Evolutionary conservation across 1,140 invertebrate genomes (phyloP).

Genomic region (Neotoxoptera formosana): DNA sequence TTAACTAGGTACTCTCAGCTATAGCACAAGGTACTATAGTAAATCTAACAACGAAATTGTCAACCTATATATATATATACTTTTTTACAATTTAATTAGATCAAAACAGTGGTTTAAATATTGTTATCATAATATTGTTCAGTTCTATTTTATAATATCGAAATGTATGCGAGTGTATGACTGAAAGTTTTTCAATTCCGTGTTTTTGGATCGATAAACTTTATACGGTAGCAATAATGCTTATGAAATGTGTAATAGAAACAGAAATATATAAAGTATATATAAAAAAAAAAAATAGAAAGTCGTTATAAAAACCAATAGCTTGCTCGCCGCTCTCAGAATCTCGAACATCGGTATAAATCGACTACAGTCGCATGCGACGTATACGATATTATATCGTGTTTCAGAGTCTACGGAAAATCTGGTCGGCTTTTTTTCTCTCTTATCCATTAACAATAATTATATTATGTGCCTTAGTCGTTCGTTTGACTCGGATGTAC

Average conservation of each 20-base stretch:
- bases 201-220: slow-evolving; percentile 13
- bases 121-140: background rate
- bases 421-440: background rate
- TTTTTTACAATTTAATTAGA: background rate
- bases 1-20: background rate
- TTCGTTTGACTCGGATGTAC: background rate
- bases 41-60: background rate
- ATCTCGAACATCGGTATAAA: background rate
- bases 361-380: background rate
- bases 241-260: background rate
- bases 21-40: background rate
- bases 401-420: background rate
- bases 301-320: background rate
- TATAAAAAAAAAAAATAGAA: background rate
- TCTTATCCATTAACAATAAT: background rate
- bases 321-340: background rate
- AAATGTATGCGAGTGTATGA: background rate
- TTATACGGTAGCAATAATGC: background rate
- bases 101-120: background rate
- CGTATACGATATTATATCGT: background rate
- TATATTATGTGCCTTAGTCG: background rate
- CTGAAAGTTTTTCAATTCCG: background rate
- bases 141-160: background rate
- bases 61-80: too few relatives aligned
- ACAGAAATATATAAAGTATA: background rate